Base-by-base conservation (phyloP, 2,888 invertebrate genomes). In the Esperia sulphurella region DNA sequence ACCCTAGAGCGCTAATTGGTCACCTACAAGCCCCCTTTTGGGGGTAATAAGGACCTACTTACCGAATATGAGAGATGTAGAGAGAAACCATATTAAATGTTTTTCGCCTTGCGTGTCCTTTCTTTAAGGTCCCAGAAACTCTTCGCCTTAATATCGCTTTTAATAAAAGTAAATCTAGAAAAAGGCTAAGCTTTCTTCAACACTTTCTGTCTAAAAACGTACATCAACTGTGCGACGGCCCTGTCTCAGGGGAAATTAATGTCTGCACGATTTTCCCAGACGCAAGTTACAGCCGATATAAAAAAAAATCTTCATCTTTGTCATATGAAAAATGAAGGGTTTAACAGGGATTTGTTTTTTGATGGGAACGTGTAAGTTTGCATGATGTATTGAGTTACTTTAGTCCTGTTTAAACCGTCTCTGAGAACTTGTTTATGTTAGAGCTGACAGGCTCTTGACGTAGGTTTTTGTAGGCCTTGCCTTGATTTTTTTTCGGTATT, bases 171-270 rank as follows among this genome's bases (percentile, higher is more conserved):
- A 33, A 33, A 8, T 10, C 33, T 8, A 33, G 9, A 33, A 33
- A 30, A 21, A 21, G 21, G 21, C 21, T 21, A 21, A 10, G 13
- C 8, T 10, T 38, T 10, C 8, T 43, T 14, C 37, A 21, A 37
- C 37, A 47, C 30, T 38, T 38, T 37, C 14, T 30, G n/a, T 39
- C 8, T 12, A 31, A 33, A 41, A 43, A 38, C 30, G 30, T 43
- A 47, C 47, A 47, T 52, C 46, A 49, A 52, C 43, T 43, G n/a
- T 35, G 52, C 39, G 52, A 54, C 54, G 52, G 55, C 45, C 46
- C 45, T 42, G 54, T 58, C 67, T 66, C 69, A 14, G 31, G 69
- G 66, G 66, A 66, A 66, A 66, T 66, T 66, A 68, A 66, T 68
- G 59, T 58, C 66, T 62, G 53, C 56, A 51, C 55, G 54, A 43